These are phyloP conservation scores for Dicyrtoma fusca DNA, from an alignment of 2,888 invertebrate genomes.

Conservation along the genomic window DNA sequence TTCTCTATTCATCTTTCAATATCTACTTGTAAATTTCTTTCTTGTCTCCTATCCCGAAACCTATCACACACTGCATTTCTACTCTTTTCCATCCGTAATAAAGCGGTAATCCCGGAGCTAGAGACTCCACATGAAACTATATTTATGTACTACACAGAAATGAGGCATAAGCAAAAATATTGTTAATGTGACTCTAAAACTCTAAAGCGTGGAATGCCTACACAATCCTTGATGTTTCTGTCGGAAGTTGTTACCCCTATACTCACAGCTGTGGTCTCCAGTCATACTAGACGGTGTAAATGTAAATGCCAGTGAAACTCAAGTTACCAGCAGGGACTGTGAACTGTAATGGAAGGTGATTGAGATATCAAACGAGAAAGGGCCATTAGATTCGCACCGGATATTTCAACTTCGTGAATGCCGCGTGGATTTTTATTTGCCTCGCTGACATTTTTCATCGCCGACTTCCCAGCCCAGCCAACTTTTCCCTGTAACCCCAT, in stretches of 20 bases:
- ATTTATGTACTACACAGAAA: too few relatives aligned
- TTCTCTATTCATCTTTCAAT: not conserved
- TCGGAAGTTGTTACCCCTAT: too few relatives aligned
- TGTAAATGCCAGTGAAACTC: not conserved
- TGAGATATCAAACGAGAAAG: constrained; percentile 28
- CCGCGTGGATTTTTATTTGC: constrained; percentile 1
- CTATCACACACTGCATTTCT: too few relatives aligned
- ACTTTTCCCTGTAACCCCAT: not conserved
- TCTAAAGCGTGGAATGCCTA: too few relatives aligned
- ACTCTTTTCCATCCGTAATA: too few relatives aligned
- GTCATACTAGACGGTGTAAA: too few relatives aligned
- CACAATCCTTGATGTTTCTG: not conserved
- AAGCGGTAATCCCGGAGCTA: too few relatives aligned
- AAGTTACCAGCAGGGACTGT: not conserved
- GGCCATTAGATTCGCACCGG: constrained; percentile 6
- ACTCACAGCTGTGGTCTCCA: too few relatives aligned
- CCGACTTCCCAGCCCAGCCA: constrained; percentile 1
- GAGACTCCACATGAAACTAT: too few relatives aligned
- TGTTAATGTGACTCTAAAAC: too few relatives aligned
- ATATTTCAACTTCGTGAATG: constrained; percentile 9
- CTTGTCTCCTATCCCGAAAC: not conserved
- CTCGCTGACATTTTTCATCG: constrained; percentile 9
- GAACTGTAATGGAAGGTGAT: not conserved
- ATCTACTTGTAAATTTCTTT: not conserved
- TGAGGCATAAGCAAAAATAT: too few relatives aligned